Evolutionary conservation across 2,888 invertebrate genomes (phyloP).

Genomic region (Trileptium ribeirensis): DNA sequence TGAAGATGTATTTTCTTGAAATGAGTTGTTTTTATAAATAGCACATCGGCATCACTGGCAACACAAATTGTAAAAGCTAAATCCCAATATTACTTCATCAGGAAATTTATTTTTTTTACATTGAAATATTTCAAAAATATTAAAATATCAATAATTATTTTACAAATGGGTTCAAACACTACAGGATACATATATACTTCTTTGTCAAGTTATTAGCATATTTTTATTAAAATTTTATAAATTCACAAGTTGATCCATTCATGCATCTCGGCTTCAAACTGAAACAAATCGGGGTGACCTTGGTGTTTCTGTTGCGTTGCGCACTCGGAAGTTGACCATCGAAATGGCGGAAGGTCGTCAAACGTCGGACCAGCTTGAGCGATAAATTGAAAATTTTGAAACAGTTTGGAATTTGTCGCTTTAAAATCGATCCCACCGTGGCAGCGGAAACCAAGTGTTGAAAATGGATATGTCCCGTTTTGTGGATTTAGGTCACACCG

Average conservation of each 20-base stretch:
- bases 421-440: conserved; percentile 68
- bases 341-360: conserved; percentile 65
- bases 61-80: too few species aligned
- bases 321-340: conserved; percentile 67
- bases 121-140: too few species aligned
- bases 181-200: too few species aligned
- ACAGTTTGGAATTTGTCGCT: conserved; percentile 53
- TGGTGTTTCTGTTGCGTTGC: conserved; percentile 60
- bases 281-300: conserved; percentile 69
- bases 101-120: too few species aligned
- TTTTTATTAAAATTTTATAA: not conserved
- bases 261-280: conserved; percentile 60
- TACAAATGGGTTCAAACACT: too few species aligned
- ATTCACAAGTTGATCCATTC: conserved; percentile 31
- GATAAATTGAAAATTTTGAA: conserved; percentile 57
- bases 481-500: conserved; percentile 65
- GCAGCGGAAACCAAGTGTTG: conserved; percentile 63
- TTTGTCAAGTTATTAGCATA: too few species aligned
- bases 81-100: too few species aligned
- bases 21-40: too few species aligned
- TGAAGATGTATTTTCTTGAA: too few species aligned
- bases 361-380: conserved; percentile 60
- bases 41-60: too few species aligned
- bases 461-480: conserved; percentile 66
- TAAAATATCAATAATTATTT: too few species aligned